Conservation (phyloP, 2,113 vertebrate species). For the Oryctolagus cuniculus region DNA sequence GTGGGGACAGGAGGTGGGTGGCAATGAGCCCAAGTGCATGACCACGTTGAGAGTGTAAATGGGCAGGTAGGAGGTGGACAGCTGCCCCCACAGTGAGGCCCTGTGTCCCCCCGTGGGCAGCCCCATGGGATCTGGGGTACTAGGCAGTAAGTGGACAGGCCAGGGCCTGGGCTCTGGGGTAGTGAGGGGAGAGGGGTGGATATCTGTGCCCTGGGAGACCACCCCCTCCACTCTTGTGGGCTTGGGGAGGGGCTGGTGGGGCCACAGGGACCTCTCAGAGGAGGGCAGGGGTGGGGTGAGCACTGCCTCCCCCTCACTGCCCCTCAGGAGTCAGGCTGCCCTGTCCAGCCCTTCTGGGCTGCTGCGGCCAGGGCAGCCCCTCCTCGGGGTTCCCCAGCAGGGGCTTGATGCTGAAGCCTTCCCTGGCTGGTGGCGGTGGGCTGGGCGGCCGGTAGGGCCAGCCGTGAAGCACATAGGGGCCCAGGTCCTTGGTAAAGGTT, state of each 20-base stretch:
- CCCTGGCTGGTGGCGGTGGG: constrained; percentile 75
- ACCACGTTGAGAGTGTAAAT: constrained; percentile 93
- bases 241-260: constrained; percentile 71
- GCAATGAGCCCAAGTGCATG: constrained; percentile 88
- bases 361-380: not conserved
- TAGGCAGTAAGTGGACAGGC: constrained; percentile 71
- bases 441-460: constrained; percentile 53
- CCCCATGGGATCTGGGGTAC: not conserved
- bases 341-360: not conserved
- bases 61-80: constrained; percentile 94
- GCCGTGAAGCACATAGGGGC: constrained; percentile 92
- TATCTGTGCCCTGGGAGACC: not conserved
- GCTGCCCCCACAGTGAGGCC: constrained; percentile 89
- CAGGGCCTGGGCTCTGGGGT: constrained; percentile 67
- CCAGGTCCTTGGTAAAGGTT: constrained; percentile 91
- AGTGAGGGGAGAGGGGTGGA: not conserved
- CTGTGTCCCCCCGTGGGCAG: constrained; percentile 63
- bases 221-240: constrained; percentile 81
- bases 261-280: constrained; percentile 81
- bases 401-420: constrained; percentile 92
- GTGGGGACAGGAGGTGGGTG: constrained; percentile 85
- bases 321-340: constrained; percentile 54
- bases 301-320: not conserved
- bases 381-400: constrained; percentile 89
- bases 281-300: not conserved